phyloP scores from a whole-genome alignment of 2,113 vertebrate species.

The Leptodactylus fuscus region DNA sequence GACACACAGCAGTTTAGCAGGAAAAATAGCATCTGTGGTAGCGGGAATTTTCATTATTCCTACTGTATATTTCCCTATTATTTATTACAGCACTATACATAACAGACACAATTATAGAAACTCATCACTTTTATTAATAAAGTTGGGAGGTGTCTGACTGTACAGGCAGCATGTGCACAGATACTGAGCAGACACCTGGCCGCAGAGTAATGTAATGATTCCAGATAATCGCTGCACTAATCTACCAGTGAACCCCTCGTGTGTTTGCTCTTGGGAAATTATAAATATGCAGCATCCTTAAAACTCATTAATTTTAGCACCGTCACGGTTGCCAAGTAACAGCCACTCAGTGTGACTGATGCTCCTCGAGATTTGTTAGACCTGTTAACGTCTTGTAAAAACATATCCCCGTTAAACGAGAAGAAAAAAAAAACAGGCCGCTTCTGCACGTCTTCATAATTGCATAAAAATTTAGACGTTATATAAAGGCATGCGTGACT shows the following conservation, averaged over 20 bases:
- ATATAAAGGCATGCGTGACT: background rate
- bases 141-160: background rate
- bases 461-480: background rate
- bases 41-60: background rate
- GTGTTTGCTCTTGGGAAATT: background rate
- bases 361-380: slow-evolving; percentile 11
- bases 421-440: background rate
- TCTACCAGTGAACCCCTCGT: background rate
- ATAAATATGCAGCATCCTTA: slow-evolving; percentile 30
- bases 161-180: background rate
- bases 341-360: slow-evolving; percentile 3
- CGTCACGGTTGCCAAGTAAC: slow-evolving; percentile 49
- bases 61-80: background rate
- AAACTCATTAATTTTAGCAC: slow-evolving; percentile 29
- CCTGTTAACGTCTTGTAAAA: slow-evolving; percentile 8
- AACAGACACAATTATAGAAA: background rate
- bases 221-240: background rate
- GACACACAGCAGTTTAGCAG: background rate
- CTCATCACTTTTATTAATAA: background rate
- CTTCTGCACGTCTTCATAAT: background rate
- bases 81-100: background rate
- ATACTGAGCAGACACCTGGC: no score
- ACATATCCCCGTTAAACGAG: background rate
- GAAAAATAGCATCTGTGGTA: background rate
- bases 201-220: background rate